Percentiles rank a stretch among this genome's conserved stretches.
Conservation (phyloP, 1,140 invertebrate genomes). For the Orussus abietinus region DNA sequence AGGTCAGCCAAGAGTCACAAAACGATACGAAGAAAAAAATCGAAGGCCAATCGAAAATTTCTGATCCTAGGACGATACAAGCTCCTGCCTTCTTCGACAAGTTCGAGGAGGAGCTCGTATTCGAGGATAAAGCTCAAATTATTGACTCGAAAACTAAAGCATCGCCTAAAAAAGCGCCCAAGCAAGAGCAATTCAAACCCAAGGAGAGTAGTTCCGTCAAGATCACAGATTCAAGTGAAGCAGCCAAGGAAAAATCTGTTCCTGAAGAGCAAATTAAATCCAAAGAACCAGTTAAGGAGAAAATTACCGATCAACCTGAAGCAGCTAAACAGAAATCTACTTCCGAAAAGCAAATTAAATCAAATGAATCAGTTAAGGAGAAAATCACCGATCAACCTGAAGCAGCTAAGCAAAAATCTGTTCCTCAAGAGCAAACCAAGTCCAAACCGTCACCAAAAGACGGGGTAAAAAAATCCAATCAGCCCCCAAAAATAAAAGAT, state of each 20-base stretch:
- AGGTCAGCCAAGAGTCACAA: no score
- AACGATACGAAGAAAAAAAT: no score
- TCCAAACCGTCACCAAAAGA: no score
- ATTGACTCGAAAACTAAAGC: neutral
- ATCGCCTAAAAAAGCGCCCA: neutral
- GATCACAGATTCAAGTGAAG: neutral
- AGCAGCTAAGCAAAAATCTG: neutral
- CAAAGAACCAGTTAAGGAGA: neutral
- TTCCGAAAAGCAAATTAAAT: neutral
- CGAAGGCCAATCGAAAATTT: no score
- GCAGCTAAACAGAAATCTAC: neutral
- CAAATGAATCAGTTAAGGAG: neutral
- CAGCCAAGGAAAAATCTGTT: neutral
- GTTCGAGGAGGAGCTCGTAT: conserved; percentile 9
- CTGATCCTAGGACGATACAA: neutral
- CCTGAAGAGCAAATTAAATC: neutral
- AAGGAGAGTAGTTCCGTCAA: no score
- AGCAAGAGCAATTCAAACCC: neutral
- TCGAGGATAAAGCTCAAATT: neutral
- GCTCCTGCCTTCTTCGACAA: conserved; percentile 12
- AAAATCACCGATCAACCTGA: neutral
- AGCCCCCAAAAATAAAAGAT: no score
- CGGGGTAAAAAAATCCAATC: no score
- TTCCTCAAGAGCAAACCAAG: conserved; percentile 1
- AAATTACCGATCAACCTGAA: no score